Evolutionary conservation across 2,113 vertebrate genomes (phyloP), one percentile per base, ranked within the genome.

Genomic region (Actinemys pallida): DNA sequence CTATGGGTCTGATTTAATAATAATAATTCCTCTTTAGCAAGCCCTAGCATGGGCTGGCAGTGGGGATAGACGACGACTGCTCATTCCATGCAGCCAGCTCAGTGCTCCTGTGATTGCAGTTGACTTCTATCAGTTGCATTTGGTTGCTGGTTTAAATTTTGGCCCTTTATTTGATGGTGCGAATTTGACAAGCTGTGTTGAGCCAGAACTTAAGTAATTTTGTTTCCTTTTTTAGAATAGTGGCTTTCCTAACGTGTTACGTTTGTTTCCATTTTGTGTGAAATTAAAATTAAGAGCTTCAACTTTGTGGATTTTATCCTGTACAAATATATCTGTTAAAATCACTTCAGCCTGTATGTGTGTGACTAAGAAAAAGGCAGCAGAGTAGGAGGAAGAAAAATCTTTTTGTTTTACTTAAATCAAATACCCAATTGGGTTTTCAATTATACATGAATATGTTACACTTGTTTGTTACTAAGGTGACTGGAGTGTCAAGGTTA

Each of bases 401-500:
- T 78, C 35, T 91, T 96, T 96, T 96, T 93, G 65, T 87, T 95
- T 90, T 69, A 87, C 54, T 94, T 92, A 93, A 96, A 90, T 95
- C 86, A 93, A 93, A 88, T 72, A 85, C 90, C 86, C 89, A 87
- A 24, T 78, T 95, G 95, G 93, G 93, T 93, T 95, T 97, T 97
- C 89, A 95, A 7, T 93, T 93, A 45, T 75, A 92, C 94, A 91
- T 90, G 92, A 92, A 57, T 52, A 78, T 35, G 22, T 85, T 97
- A 90, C 84, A 93, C 86, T 96, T 82, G 88, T 98, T 96, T 97
- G 92, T 97, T 97, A 95, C 96, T 97, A 90, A 97, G 95, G 94
- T 97, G 97, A 96, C 94, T 96, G 62, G 84, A 22, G 81, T 95
- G 95, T 94, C 90, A 93, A 96, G 96, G 95, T 97, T 96, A 94